Evolutionary conservation across 2,797 vertebrate genomes (phyloP).

Genomic region (Hypotaenidia philippensis): DNA sequence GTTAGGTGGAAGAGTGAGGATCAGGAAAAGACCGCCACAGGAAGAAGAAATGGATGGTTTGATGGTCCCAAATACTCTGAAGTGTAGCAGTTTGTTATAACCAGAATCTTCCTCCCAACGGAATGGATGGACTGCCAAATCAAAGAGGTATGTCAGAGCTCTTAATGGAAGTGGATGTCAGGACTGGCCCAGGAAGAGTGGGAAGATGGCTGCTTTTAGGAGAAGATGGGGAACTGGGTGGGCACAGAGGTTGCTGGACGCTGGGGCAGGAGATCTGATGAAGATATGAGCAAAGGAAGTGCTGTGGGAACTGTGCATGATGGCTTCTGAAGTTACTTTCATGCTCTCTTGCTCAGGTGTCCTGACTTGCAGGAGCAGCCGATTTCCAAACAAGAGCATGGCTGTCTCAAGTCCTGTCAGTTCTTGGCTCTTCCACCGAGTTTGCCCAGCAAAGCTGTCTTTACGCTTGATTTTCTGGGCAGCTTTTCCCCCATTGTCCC

Average conservation of each 20-base stretch:
- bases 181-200: not conserved
- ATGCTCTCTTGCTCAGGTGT: not conserved
- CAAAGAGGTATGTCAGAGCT: not conserved
- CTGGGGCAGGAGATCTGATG: not conserved
- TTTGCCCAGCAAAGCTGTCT: not conserved
- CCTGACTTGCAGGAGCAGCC: not conserved
- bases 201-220: not conserved
- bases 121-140: not conserved
- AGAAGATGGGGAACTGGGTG: not conserved
- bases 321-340: too few relatives aligned
- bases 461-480: not conserved
- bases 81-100: not conserved
- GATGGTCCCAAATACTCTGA: not conserved
- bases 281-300: not conserved
- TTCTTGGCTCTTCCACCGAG: not conserved
- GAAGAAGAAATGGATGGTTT: not conserved
- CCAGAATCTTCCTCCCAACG: not conserved
- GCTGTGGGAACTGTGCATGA: accelerated
- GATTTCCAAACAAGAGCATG: not conserved
- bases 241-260: accelerated
- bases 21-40: not conserved
- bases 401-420: too few relatives aligned
- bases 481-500: not conserved
- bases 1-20: not conserved
- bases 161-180: not conserved